These are phyloP conservation scores for Ethmia dodecea DNA, from an alignment of 2,888 invertebrate species.

Conservation along the genomic window DNA sequence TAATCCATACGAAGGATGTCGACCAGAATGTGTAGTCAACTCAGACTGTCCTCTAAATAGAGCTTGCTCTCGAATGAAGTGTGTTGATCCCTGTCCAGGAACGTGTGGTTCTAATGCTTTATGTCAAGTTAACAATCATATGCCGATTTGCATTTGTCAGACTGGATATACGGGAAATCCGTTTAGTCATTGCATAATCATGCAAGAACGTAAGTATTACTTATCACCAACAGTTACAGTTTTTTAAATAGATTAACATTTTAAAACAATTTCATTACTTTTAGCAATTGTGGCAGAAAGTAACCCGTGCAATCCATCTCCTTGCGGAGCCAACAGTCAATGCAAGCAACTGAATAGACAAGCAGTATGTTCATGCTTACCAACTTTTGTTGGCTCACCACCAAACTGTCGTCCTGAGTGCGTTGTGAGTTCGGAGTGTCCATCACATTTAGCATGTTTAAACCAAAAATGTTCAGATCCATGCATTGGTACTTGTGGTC, in stretches of 20 bases:
- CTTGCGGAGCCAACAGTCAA: slow-evolving; percentile 87
- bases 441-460: slow-evolving; percentile 80
- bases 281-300: slow-evolving; percentile 45
- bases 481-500: slow-evolving; percentile 79
- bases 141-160: slow-evolving; percentile 83
- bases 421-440: slow-evolving; percentile 82
- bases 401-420: slow-evolving; percentile 86
- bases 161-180: slow-evolving; percentile 83
- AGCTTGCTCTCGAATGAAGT: slow-evolving; percentile 85
- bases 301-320: slow-evolving; percentile 71
- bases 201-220: slow-evolving; percentile 60
- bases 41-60: slow-evolving; percentile 84
- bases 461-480: slow-evolving; percentile 85
- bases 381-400: slow-evolving; percentile 81
- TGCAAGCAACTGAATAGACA: slow-evolving; percentile 84
- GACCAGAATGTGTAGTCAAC: slow-evolving; percentile 85
- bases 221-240: background rate
- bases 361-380: slow-evolving; percentile 83
- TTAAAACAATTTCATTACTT: slow-evolving; percentile 23
- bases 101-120: slow-evolving; percentile 85
- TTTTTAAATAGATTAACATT: too few species aligned
- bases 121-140: slow-evolving; percentile 86
- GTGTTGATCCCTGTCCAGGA: slow-evolving; percentile 87
- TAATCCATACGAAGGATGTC: slow-evolving; percentile 87
- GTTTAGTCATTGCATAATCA: slow-evolving; percentile 76